A percentile compares a stretch with the other conserved stretches of the same genome.
Evolutionary conservation across 2,113 vertebrate species (phyloP).

Genomic region (Ahaetulla prasina): DNA sequence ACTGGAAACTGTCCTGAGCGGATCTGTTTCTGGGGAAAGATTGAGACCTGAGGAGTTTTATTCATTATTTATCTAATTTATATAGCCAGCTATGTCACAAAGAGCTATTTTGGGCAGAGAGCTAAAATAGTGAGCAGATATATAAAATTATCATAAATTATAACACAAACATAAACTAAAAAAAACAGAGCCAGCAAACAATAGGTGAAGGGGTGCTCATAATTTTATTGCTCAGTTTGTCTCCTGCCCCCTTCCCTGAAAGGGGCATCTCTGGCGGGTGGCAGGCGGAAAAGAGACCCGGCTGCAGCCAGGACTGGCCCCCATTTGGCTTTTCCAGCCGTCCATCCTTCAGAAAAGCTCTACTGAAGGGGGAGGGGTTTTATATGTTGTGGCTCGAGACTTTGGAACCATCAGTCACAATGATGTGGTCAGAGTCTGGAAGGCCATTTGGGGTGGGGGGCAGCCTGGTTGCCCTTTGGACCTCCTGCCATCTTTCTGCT

Average conservation of each 20-base stretch:
- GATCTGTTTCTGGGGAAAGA: background rate
- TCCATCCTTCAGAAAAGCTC: background rate
- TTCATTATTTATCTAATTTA: no score
- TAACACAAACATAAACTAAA: no score
- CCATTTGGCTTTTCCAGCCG: background rate
- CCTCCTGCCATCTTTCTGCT: background rate
- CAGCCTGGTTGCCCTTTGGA: background rate
- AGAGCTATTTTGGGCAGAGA: no score
- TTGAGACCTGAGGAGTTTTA: background rate
- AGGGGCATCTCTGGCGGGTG: no score
- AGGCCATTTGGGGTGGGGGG: background rate
- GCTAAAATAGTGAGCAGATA: no score
- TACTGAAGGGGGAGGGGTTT: background rate
- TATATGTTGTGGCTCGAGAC: background rate
- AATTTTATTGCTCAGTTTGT: no score
- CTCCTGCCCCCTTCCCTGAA: no score
- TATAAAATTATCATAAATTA: no score
- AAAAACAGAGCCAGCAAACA: no score
- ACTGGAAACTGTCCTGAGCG: background rate
- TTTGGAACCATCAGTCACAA: background rate
- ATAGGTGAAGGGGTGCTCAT: no score
- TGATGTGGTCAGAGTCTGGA: background rate
- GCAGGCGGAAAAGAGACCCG: background rate
- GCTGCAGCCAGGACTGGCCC: background rate
- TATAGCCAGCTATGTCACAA: no score